A percentile compares a stretch with the other conserved stretches of the same genome.
Evolutionary conservation across 2,888 invertebrate genomes (phyloP).

Genomic region (Mesopsocus fuscifrons): DNA sequence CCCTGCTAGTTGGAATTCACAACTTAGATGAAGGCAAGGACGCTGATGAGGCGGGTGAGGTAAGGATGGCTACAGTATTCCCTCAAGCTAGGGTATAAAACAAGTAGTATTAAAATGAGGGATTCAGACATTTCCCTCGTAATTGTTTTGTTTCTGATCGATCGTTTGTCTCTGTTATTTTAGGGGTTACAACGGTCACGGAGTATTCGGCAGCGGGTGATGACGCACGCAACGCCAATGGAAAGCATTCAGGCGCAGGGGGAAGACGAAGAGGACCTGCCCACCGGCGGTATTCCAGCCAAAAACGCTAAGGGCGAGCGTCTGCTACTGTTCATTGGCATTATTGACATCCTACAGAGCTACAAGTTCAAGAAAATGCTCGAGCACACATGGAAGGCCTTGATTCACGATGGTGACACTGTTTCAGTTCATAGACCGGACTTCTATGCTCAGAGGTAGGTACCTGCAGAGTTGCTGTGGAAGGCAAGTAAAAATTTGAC

Average conservation of each 20-base stretch:
- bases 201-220: slow-evolving; percentile 34
- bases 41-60: too few relatives aligned
- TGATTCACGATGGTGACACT: slow-evolving; percentile 96
- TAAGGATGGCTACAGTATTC: too few relatives aligned
- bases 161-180: too few relatives aligned
- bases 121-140: too few relatives aligned
- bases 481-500: too few relatives aligned
- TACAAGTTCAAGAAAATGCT: slow-evolving; percentile 94
- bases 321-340: slow-evolving; percentile 81
- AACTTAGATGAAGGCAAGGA: slow-evolving; percentile 22
- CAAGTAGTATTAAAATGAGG: too few relatives aligned
- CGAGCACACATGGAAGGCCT: slow-evolving; percentile 96
- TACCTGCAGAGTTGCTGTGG: too few relatives aligned
- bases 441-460: slow-evolving; percentile 87
- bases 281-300: slow-evolving; percentile 91
- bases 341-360: slow-evolving; percentile 97
- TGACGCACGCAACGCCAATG: slow-evolving; percentile 10
- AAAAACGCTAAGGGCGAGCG: slow-evolving; percentile 92
- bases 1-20: slow-evolving; percentile 38
- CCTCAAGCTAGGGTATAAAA: too few relatives aligned
- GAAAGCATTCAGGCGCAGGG: slow-evolving; percentile 75
- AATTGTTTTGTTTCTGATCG: too few relatives aligned
- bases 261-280: not conserved
- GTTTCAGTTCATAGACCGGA: slow-evolving; percentile 97
- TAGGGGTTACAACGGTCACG: slow-evolving; percentile 27